Conservation (phyloP, 2,113 vertebrate species). For the Manacus vitellinus region DNA sequence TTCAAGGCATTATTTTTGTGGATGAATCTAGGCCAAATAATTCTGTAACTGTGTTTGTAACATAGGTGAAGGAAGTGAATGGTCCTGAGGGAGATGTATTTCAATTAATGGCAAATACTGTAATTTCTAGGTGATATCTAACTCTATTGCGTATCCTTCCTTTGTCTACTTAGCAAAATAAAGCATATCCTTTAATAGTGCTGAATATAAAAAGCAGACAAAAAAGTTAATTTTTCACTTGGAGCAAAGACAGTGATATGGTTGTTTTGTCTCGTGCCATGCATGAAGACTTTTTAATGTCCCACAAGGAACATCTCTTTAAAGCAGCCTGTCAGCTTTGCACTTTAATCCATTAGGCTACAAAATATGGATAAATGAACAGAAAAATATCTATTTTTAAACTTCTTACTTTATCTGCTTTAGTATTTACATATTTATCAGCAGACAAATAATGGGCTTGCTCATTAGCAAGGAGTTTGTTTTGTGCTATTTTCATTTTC, state of each 20-base stretch:
- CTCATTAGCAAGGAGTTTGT: neutral
- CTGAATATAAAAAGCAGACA: neutral
- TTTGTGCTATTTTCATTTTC: constrained; percentile 33
- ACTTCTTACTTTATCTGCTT: neutral
- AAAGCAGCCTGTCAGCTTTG: constrained; percentile 2
- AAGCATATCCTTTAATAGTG: neutral
- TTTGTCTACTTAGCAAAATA: neutral
- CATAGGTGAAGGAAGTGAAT: neutral
- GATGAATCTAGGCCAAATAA: neutral
- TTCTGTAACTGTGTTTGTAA: neutral
- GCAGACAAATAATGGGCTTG: neutral
- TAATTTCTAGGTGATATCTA: neutral
- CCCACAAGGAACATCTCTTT: neutral
- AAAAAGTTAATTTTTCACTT: neutral
- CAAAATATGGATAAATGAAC: neutral
- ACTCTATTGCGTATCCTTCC: neutral
- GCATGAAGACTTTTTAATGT: constrained; percentile 7
- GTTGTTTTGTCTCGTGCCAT: neutral
- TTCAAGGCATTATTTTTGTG: neutral
- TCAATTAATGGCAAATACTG: neutral
- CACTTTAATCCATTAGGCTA: constrained; percentile 1
- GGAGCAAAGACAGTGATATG: neutral
- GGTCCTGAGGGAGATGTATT: neutral
- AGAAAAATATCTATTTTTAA: neutral
- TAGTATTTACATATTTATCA: constrained; percentile 17